Evolutionary conservation across 2,888 invertebrate genomes (phyloP), one percentile per base, ranked within the genome.

Genomic region (Tetheella fluctuosa): DNA sequence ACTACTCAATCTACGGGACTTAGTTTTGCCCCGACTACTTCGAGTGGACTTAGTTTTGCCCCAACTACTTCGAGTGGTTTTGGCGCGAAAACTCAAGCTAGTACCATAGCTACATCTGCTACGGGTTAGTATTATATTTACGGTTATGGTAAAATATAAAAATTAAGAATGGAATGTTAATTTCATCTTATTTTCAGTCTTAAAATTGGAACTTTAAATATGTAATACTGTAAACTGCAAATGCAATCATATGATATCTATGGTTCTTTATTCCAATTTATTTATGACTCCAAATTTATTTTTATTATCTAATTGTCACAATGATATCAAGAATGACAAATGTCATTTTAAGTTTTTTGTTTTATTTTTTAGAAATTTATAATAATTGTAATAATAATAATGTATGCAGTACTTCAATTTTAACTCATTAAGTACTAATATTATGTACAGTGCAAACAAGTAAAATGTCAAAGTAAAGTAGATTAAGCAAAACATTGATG

Each of bases 21-120:
- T 8, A 34, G 34, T 34, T 48, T 48, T 48, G 17, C 48, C 8
- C 1, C 48, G 20, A 48, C 48, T 20, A 48, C 48, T 20, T 48
- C 48, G 10, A 48, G 48, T 37, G 55, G 34, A 34, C 12, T 55
- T 12, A n/a, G n/a, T n/a, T n/a, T n/a, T n/a, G n/a, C 48, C 8
- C 1, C 48, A 48, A 48, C 48, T 20, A 48, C 48, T 20, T 48
- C 48, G 10, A 48, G 48, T 37, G 13, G 23, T 55, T 55, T 55
- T n/a, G 55, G 55, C 4, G 10, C 23, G 55, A 34, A 12, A 20
- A 34, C 77, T 8, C 85, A 84, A 60, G 67, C 79, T 0, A 70
- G 76, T 3, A 63, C 80, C 1, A 63, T 79, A 0, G 61, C 78
- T 10, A 70, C 77, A 25, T 71, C 77, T 20, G 73, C 74, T 13